Conservation (phyloP, 2,888 invertebrate genomes). For the Hydropsyche betteni region DNA sequence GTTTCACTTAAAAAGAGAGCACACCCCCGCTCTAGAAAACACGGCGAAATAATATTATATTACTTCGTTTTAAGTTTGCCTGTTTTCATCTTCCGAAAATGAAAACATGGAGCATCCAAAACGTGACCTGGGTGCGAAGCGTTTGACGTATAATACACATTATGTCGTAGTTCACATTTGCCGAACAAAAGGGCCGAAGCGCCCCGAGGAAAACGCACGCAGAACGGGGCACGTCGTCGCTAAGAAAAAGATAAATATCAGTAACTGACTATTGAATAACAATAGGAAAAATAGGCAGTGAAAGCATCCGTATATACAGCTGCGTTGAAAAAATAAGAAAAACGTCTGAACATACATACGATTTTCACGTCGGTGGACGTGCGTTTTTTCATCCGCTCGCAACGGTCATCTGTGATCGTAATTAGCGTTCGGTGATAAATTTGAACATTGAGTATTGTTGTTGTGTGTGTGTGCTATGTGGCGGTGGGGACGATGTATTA, state of each 20-base stretch:
- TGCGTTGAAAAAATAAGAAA: no score
- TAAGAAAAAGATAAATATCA: slow-evolving; percentile 14
- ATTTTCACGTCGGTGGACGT: no score
- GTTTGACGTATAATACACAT: slow-evolving; percentile 24
- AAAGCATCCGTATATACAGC: no score
- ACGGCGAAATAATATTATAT: slow-evolving; percentile 34
- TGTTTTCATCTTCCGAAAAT: slow-evolving; percentile 32
- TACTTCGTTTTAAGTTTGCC: slow-evolving; percentile 32
- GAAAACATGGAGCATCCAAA: slow-evolving; percentile 32
- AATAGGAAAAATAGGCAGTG: background rate
- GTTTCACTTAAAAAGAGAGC: slow-evolving; percentile 8
- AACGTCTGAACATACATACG: no score
- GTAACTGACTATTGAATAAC: slow-evolving; percentile 25
- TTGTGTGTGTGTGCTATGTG: background rate
- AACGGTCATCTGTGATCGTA: background rate
- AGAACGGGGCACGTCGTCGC: background rate
- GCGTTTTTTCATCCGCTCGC: background rate
- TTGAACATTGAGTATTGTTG: background rate
- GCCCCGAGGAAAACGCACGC: background rate
- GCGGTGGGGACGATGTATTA: background rate
- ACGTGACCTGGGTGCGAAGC: slow-evolving; percentile 30
- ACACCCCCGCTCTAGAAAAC: slow-evolving; percentile 20
- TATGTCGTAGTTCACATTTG: slow-evolving; percentile 18
- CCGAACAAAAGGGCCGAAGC: slow-evolving; percentile 13
- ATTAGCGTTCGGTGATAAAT: slow-evolving; percentile 2